These are phyloP conservation scores for Tubulanus polymorphus DNA, from an alignment of 2,888 invertebrate genomes.

Conservation along the genomic window DNA sequence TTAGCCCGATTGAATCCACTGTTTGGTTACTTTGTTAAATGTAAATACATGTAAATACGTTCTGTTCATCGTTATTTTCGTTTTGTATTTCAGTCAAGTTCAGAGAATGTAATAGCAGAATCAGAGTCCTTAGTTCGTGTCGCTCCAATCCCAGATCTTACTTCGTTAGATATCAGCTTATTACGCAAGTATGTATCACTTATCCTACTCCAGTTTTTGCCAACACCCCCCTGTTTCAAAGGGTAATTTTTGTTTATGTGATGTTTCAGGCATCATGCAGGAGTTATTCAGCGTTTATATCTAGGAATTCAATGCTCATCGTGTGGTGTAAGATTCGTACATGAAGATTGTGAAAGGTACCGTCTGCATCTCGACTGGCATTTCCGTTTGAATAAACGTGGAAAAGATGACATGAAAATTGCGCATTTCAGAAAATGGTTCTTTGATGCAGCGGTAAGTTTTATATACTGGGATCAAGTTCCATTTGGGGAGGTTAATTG, in stretches of 20 bases:
- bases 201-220: too few relatives aligned
- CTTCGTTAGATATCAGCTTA: neutral
- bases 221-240: too few relatives aligned
- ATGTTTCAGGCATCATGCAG: conserved; percentile 66
- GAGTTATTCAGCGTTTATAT: conserved; percentile 64
- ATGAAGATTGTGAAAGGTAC: conserved; percentile 75
- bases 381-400: conserved; percentile 82
- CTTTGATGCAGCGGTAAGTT: conserved; percentile 63
- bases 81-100: conserved; percentile 16
- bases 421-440: conserved; percentile 86
- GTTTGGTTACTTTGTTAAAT: neutral
- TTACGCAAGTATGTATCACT: too few relatives aligned
- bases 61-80: neutral
- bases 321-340: conserved; percentile 90
- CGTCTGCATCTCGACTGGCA: conserved; percentile 96
- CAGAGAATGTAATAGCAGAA: too few relatives aligned
- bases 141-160: neutral
- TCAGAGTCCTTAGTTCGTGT: neutral
- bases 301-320: conserved; percentile 94
- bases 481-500: too few relatives aligned
- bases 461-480: too few relatives aligned
- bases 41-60: neutral
- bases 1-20: neutral
- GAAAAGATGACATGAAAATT: conserved; percentile 73
- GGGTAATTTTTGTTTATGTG: neutral